Percentiles rank a stretch among this genome's conserved stretches.
Conservation (phyloP, 1,140 invertebrate species). For the Zaprionus lachaisei region DNA sequence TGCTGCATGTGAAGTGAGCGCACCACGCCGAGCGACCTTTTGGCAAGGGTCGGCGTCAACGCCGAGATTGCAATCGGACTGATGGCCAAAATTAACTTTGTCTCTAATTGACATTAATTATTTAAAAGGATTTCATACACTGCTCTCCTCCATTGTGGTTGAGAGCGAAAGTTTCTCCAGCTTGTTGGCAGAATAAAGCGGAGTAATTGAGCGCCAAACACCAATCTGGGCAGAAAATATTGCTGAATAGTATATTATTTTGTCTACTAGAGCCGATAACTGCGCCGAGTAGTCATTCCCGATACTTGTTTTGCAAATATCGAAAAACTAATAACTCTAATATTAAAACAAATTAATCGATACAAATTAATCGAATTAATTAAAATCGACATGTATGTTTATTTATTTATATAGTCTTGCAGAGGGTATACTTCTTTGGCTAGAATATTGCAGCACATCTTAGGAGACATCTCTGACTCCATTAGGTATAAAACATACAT, state of each 20-base stretch:
- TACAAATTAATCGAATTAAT: too few relatives aligned
- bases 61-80: constrained; percentile 39
- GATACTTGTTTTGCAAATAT: not conserved
- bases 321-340: not conserved
- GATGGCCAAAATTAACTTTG: constrained; percentile 79
- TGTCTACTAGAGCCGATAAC: not conserved
- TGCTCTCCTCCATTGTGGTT: constrained; percentile 33
- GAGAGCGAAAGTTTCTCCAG: constrained; percentile 12
- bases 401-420: too few relatives aligned
- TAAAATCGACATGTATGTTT: too few relatives aligned
- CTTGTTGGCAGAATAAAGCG: not conserved
- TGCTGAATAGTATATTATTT: not conserved
- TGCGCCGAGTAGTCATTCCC: not conserved
- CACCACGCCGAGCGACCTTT: constrained; percentile 43
- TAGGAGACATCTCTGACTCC: too few relatives aligned
- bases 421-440: too few relatives aligned
- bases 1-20: constrained; percentile 5
- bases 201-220: constrained; percentile 1
- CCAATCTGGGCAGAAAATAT: not conserved
- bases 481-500: too few relatives aligned
- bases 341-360: too few relatives aligned
- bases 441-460: too few relatives aligned
- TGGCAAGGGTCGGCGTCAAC: constrained; percentile 15
- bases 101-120: constrained; percentile 84
- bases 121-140: constrained; percentile 78